Percentiles rank a stretch among this genome's conserved stretches.
These are phyloP conservation scores for Zeus faber DNA, from an alignment of 2,113 vertebrate species.

Conservation along the genomic window DNA sequence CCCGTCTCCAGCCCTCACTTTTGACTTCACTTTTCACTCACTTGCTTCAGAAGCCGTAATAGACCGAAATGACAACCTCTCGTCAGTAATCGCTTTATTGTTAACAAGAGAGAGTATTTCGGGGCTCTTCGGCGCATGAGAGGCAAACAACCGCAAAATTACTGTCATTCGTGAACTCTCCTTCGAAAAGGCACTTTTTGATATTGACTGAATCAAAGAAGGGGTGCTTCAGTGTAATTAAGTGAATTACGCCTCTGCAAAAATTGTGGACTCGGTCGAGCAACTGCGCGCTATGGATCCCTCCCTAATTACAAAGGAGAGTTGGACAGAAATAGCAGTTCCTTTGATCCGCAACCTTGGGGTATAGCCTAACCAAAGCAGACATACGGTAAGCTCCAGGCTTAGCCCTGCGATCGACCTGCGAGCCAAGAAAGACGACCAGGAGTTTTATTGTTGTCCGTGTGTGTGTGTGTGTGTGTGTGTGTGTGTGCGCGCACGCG, in stretches of 20 bases:
- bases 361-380: conserved; percentile 31
- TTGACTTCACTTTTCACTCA: conserved; percentile 14
- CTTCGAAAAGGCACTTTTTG: conserved; percentile 49
- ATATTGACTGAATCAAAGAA: conserved; percentile 58
- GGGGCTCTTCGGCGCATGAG: conserved; percentile 17
- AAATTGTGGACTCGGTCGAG: conserved; percentile 52
- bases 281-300: conserved; percentile 47
- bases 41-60: conserved; percentile 29
- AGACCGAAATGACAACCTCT: conserved; percentile 48
- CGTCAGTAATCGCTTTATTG: conserved; percentile 51
- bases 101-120: conserved; percentile 7
- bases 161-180: conserved; percentile 51
- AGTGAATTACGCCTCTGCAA: conserved; percentile 55
- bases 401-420: conserved; percentile 29
- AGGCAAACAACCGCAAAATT: conserved; percentile 49
- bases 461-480: background rate
- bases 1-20: conserved; percentile 30
- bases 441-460: conserved; percentile 32
- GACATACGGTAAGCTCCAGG: conserved; percentile 45
- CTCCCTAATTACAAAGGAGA: conserved; percentile 62
- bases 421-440: conserved; percentile 6
- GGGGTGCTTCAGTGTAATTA: conserved; percentile 57
- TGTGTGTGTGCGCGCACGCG: background rate
- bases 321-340: conserved; percentile 53
- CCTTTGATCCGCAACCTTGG: conserved; percentile 55